A percentile compares a stretch with the other conserved stretches of the same genome.
These are phyloP conservation scores for Palaemon carinicauda DNA, from an alignment of 1,140 invertebrate species.

Conservation along the genomic window DNA sequence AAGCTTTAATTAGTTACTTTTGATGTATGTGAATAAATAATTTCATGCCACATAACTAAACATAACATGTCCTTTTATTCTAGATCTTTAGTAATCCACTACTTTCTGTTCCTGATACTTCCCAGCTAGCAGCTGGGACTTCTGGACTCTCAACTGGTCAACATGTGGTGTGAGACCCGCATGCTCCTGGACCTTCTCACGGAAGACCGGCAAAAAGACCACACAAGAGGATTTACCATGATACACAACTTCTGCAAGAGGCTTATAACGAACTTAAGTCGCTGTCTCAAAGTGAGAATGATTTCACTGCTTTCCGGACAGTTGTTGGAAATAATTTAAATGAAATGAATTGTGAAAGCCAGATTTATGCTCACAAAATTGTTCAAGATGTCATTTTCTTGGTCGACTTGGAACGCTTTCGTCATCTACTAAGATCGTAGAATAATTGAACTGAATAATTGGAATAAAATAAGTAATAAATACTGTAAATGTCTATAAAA, in stretches of 20 bases:
- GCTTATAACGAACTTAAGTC: neutral
- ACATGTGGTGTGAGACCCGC: conserved; percentile 9
- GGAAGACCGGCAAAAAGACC: conserved; percentile 7
- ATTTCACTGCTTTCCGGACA: neutral
- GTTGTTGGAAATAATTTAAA: neutral
- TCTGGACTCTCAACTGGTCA: conserved; percentile 6
- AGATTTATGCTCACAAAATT: neutral
- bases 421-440: conserved; percentile 6
- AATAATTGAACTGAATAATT: neutral
- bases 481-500: neutral
- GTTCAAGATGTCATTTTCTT: neutral
- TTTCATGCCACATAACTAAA: neutral
- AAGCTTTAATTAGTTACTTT: neutral
- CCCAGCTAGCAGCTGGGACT: neutral
- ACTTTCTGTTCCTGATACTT: neutral
- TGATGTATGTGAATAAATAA: neutral
- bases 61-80: neutral
- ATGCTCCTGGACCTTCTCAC: conserved; percentile 5
- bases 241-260: neutral
- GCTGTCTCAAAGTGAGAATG: neutral
- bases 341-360: neutral
- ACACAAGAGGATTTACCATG: neutral
- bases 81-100: conserved; percentile 9
- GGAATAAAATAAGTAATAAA: neutral
- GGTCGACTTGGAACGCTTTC: conserved; percentile 9